Evolutionary conservation across 2,113 vertebrate genomes (phyloP).

Genomic region (Grammomys surdaster): DNA sequence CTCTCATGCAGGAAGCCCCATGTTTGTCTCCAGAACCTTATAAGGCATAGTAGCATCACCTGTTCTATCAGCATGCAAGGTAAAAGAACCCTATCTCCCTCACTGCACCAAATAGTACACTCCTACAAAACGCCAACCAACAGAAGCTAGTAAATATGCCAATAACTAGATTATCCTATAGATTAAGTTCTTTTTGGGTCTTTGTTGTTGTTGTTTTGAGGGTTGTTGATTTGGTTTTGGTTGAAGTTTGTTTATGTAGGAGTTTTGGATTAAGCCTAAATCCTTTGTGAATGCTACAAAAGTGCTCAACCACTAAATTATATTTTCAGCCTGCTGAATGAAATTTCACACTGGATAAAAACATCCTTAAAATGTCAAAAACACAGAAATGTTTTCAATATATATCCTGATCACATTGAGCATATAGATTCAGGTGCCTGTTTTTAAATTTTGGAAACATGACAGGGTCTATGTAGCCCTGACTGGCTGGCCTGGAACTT

Average conservation of each 20-base stretch:
- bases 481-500: neutral
- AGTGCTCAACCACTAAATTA: neutral
- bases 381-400: slow-evolving; percentile 22
- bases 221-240: neutral
- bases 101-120: neutral
- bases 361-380: slow-evolving; percentile 34
- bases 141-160: neutral
- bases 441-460: slow-evolving; percentile 3
- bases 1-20: neutral
- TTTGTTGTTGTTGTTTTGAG: neutral
- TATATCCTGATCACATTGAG: slow-evolving; percentile 30
- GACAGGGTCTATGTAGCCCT: neutral
- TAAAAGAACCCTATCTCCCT: neutral
- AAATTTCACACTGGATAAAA: slow-evolving; percentile 48
- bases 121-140: neutral
- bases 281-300: neutral
- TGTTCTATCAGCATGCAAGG: neutral
- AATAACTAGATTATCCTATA: neutral
- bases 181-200: neutral
- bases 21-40: too few relatives aligned
- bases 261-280: neutral
- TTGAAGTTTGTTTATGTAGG: neutral
- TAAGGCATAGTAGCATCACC: too few relatives aligned
- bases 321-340: neutral
- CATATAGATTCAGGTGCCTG: neutral